These are phyloP conservation scores for Tubulanus polymorphus DNA, from an alignment of 2,888 invertebrate genomes.

Conservation along the genomic window DNA sequence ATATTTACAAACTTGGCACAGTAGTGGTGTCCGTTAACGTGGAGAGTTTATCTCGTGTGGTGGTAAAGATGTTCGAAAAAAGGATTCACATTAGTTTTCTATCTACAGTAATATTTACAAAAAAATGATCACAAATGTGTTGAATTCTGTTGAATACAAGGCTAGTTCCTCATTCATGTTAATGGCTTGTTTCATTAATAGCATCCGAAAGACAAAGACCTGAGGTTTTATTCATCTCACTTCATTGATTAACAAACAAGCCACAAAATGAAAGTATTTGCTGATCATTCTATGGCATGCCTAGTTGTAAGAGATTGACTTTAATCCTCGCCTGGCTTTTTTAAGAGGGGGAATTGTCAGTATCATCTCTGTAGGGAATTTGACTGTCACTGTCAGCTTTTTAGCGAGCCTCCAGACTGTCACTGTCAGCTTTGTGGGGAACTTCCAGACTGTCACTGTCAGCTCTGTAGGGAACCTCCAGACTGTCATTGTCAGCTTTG, in stretches of 20 bases:
- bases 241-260: slow-evolving; percentile 2
- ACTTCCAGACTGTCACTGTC: slow-evolving; percentile 1
- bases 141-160: no score
- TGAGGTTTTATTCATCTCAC: slow-evolving; percentile 7
- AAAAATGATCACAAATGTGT: no score
- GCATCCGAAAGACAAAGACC: slow-evolving; percentile 9
- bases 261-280: background rate
- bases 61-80: no score
- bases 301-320: background rate
- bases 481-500: background rate
- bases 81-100: no score
- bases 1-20: no score
- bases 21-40: no score
- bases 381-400: slow-evolving; percentile 2
- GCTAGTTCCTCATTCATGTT: no score
- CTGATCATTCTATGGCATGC: background rate
- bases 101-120: no score
- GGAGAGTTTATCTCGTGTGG: no score
- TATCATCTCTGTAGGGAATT: background rate
- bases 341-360: background rate
- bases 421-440: background rate
- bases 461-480: background rate
- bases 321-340: background rate
- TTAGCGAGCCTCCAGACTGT: background rate
- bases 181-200: no score